Evolutionary conservation across 2,797 vertebrate species (phyloP).

Genomic region (Liparis tanakae): DNA sequence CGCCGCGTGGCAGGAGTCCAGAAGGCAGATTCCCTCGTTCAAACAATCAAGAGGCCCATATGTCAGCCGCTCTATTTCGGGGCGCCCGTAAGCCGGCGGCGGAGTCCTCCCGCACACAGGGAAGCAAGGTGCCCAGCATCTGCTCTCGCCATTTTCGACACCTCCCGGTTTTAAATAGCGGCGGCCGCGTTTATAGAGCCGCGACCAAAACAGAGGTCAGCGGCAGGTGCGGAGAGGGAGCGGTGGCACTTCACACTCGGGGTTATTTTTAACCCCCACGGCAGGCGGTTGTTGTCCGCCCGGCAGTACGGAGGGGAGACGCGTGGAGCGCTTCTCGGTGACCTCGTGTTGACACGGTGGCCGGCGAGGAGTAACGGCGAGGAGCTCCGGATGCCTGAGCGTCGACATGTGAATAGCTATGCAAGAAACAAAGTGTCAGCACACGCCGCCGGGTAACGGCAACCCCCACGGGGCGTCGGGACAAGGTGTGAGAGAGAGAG

Average conservation of each 20-base stretch:
- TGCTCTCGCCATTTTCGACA: slow-evolving; percentile 81
- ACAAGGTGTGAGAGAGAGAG: slow-evolving; percentile 76
- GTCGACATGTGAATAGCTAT: slow-evolving; percentile 73
- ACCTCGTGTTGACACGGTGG: slow-evolving; percentile 78
- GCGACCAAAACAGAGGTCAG: slow-evolving; percentile 75
- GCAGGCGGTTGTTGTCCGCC: slow-evolving; percentile 65
- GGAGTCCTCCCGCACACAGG: slow-evolving; percentile 75
- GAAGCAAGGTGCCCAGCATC: slow-evolving; percentile 84
- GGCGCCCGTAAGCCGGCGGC: slow-evolving; percentile 74
- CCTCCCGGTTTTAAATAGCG: slow-evolving; percentile 81
- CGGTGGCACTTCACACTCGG: slow-evolving; percentile 72
- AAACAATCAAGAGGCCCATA: slow-evolving; percentile 85
- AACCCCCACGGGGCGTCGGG: slow-evolving; percentile 62
- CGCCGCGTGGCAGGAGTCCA: slow-evolving; percentile 78
- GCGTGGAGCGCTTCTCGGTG: slow-evolving; percentile 71
- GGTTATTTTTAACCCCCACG: slow-evolving; percentile 81
- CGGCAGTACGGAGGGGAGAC: slow-evolving; percentile 64
- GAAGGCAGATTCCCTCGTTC: slow-evolving; percentile 82
- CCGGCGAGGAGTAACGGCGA: slow-evolving; percentile 59
- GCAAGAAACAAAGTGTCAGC: slow-evolving; percentile 78
- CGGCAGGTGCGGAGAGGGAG: slow-evolving; percentile 77
- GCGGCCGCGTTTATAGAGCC: slow-evolving; percentile 76
- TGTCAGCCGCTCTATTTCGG: slow-evolving; percentile 83
- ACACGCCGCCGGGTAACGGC: slow-evolving; percentile 62
- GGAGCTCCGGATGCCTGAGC: slow-evolving; percentile 64